Conservation (phyloP, 2,113 vertebrate species). For the Dinomys branickii region DNA sequence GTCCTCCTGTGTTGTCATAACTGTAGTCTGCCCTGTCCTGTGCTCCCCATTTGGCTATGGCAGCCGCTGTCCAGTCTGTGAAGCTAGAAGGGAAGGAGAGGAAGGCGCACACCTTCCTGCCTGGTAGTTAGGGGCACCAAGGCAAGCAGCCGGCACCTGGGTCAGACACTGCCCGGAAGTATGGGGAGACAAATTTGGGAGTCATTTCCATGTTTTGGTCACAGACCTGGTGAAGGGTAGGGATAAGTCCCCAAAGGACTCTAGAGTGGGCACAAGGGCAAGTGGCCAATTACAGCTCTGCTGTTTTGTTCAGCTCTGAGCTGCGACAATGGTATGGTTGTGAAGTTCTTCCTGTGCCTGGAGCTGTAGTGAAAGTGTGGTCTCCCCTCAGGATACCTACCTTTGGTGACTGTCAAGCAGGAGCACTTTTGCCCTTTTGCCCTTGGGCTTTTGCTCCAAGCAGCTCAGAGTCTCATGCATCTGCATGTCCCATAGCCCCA, state of each 20-base stretch:
- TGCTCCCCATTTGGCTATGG: background rate
- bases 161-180: background rate
- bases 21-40: background rate
- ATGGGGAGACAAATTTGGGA: background rate
- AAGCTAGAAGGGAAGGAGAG: background rate
- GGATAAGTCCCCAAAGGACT: background rate
- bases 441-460: too few species aligned
- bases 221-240: background rate
- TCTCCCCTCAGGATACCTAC: background rate
- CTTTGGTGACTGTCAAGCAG: background rate
- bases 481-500: background rate
- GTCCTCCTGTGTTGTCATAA: background rate
- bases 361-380: background rate
- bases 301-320: background rate
- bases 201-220: background rate
- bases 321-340: background rate
- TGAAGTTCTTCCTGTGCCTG: background rate
- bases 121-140: background rate
- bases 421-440: too few species aligned
- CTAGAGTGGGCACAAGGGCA: background rate
- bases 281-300: background rate
- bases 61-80: background rate
- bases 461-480: background rate
- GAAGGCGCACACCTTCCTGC: background rate
- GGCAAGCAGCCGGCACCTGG: background rate